Evolutionary conservation across 2,797 vertebrate species (phyloP).

Genomic region (Iguana delicatissima): DNA sequence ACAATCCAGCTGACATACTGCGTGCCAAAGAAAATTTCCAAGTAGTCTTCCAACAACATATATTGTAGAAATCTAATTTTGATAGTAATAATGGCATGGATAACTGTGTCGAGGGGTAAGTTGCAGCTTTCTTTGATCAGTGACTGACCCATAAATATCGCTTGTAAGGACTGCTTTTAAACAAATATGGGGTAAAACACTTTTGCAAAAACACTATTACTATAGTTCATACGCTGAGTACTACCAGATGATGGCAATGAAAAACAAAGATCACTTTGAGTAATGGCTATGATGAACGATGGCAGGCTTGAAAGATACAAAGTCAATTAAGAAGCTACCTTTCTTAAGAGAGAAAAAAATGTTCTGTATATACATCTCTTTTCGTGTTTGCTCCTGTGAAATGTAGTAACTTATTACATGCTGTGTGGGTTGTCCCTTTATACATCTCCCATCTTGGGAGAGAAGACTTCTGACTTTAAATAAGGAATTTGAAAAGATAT

Average conservation of each 20-base stretch:
- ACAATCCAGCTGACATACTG: not conserved
- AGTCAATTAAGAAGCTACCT: constrained; percentile 7
- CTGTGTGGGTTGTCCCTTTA: not conserved
- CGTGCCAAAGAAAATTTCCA: not conserved
- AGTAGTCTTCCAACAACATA: not conserved
- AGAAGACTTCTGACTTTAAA: not conserved
- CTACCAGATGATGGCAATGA: constrained; percentile 4
- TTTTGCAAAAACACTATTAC: not conserved
- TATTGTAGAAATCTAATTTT: not conserved
- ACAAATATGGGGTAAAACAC: not conserved
- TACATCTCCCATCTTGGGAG: not conserved
- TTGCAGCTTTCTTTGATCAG: not conserved
- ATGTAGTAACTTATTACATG: not conserved
- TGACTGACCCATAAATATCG: constrained; percentile 8
- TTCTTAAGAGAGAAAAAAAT: not conserved
- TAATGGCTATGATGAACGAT: constrained; percentile 14
- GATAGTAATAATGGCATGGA: not conserved
- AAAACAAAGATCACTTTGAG: constrained; percentile 15
- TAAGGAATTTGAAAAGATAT: not conserved
- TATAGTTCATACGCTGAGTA: not conserved
- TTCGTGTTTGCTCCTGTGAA: constrained; percentile 2
- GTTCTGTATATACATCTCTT: constrained; percentile 3
- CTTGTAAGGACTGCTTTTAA: not conserved
- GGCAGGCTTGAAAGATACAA: not conserved
- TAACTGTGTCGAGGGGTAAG: not conserved